These are phyloP conservation scores for Lutraria lutraria DNA, from an alignment of 2,888 invertebrate genomes.

Conservation along the genomic window DNA sequence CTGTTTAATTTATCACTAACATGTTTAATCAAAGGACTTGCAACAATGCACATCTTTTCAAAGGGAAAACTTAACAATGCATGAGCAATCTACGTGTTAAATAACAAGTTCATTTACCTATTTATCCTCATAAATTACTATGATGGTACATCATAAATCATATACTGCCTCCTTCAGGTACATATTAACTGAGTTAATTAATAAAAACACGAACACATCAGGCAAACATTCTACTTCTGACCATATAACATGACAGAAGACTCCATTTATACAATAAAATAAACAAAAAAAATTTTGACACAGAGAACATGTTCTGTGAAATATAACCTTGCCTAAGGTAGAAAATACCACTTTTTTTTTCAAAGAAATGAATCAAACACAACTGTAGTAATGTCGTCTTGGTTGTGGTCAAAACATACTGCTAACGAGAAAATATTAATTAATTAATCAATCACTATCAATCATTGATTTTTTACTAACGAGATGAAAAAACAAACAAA, in stretches of 20 bases:
- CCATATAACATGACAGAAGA: not conserved
- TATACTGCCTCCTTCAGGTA: not conserved
- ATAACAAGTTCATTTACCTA: not conserved
- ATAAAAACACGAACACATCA: not conserved
- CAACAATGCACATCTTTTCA: not conserved
- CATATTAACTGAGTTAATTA: not conserved
- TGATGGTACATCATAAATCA: not conserved
- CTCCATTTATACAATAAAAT: not conserved
- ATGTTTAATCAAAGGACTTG: not conserved
- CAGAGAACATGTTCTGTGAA: too few species aligned
- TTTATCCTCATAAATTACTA: not conserved
- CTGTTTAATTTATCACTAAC: not conserved
- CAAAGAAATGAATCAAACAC: too few species aligned
- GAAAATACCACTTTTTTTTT: too few species aligned
- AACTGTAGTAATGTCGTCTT: too few species aligned
- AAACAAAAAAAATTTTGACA: too few species aligned
- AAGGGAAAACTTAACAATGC: not conserved
- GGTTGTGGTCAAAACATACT: not conserved
- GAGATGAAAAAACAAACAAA: constrained; percentile 18
- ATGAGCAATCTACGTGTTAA: not conserved
- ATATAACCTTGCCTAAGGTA: too few species aligned
- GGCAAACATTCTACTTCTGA: not conserved
- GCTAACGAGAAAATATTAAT: constrained; percentile 1
- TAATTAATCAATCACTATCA: not conserved
- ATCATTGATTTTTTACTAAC: constrained; percentile 19